phyloP scores from a whole-genome alignment of 2,888 invertebrate species.

The Cantharis rustica region DNA sequence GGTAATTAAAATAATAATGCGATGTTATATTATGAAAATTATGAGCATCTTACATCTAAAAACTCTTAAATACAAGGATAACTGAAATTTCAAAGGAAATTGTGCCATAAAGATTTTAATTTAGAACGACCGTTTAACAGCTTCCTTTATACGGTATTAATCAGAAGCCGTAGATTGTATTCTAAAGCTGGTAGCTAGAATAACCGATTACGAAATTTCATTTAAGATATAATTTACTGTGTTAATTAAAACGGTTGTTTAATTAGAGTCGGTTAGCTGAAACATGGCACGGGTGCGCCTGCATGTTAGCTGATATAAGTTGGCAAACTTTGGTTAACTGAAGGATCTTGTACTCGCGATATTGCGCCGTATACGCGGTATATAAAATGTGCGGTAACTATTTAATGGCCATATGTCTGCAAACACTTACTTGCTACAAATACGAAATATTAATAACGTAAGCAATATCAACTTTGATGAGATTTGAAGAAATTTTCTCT shows the following conservation, averaged over 20 bases:
- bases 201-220: slow-evolving; percentile 57
- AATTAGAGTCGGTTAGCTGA: slow-evolving; percentile 56
- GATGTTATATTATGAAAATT: background rate
- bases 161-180: slow-evolving; percentile 27
- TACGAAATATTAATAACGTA: background rate
- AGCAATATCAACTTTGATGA: background rate
- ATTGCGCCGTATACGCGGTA: slow-evolving; percentile 42
- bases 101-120: slow-evolving; percentile 9
- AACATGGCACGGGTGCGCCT: slow-evolving; percentile 52
- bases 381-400: slow-evolving; percentile 41
- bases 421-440: slow-evolving; percentile 8
- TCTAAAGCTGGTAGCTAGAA: slow-evolving; percentile 37
- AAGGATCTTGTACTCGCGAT: slow-evolving; percentile 46
- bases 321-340: slow-evolving; percentile 51
- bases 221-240: slow-evolving; percentile 58
- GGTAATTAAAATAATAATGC: background rate
- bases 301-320: slow-evolving; percentile 54
- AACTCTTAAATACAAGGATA: background rate
- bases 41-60: background rate
- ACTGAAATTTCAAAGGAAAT: background rate
- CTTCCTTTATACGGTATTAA: slow-evolving; percentile 29
- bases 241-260: slow-evolving; percentile 61
- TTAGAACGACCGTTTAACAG: slow-evolving; percentile 17
- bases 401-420: slow-evolving; percentile 37
- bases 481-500: background rate